Base-by-base conservation (phyloP, 1,140 invertebrate species). In the Pantala flavescens region DNA sequence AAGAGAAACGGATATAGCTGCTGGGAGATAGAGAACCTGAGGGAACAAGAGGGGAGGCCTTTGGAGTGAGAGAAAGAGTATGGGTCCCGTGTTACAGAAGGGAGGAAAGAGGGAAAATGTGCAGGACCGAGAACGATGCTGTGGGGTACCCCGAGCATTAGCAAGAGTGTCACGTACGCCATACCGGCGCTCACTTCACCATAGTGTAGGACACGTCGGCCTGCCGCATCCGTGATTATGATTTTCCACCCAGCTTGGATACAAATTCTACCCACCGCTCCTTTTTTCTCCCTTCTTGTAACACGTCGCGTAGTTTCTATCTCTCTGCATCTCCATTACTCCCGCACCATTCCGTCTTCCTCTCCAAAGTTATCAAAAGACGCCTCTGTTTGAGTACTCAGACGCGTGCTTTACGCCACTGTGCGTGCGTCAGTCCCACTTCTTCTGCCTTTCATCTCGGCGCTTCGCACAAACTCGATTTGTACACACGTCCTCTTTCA, bases 191-290 rank as follows among this genome's bases (percentile, higher is more conserved):
- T 63, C 49, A 63, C 5, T 63, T 63, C 49, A 63, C 49, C 49
- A 21, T 63, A 63, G 49, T 63, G 49, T 63, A 21, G 49, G 49
- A 63, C 49, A 63, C 49, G 49, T 63, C 49, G 49, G 49, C 16
- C n/a, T 63, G 49, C 49, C 49, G 49, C 49, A 21, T 63, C 49
- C 49, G 49, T 63, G 49, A 63, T 63, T 63, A 63, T 63, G 49
- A 63, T 63, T 63, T 63, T 63, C 49, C 49, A 16, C 49, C 49
- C 49, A 63, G 49, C 49, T 63, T 63, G 49, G 49, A 63, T 63
- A 63, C 49, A 63, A 63, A 63, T 63, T 63, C 49, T 16, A 63
- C 49, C 12, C 49, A 7, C n/a, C 49, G 5, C 12, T 12, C 12
- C 49, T 63, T 12, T 14, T 63, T 63, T 21, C 49, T 63, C 49